These are phyloP conservation scores for Liodrosophila aerea DNA, from an alignment of 2,888 invertebrate species.

Conservation along the genomic window DNA sequence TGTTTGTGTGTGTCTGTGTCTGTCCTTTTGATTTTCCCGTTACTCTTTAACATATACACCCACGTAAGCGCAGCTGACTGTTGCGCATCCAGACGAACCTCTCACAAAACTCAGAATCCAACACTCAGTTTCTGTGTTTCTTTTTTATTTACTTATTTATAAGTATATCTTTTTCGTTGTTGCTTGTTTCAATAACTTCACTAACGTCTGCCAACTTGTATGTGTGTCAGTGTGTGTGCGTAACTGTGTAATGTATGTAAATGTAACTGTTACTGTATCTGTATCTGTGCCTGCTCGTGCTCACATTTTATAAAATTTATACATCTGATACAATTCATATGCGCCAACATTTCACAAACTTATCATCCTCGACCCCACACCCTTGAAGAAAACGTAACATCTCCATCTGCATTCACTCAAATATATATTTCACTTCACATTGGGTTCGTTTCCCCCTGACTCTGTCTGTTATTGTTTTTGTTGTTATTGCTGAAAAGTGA, in stretches of 20 bases:
- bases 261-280: constrained; percentile 22
- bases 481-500: neutral
- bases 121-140: constrained; percentile 32
- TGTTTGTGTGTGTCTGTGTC: constrained; percentile 27
- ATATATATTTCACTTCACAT: too few relatives aligned
- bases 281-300: constrained; percentile 31
- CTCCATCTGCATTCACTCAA: constrained; percentile 33
- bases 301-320: constrained; percentile 46
- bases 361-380: constrained; percentile 8
- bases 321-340: constrained; percentile 44
- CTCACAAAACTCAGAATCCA: constrained; percentile 16
- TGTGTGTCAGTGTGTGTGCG: constrained; percentile 31
- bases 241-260: constrained; percentile 17
- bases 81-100: constrained; percentile 19
- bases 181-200: constrained; percentile 53
- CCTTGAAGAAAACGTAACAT: constrained; percentile 14
- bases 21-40: constrained; percentile 49
- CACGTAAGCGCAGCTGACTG: constrained; percentile 28
- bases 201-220: constrained; percentile 46
- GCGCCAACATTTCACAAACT: constrained; percentile 44
- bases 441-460: constrained; percentile 25
- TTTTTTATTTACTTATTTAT: constrained; percentile 38
- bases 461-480: constrained; percentile 3
- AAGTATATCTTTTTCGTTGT: constrained; percentile 25
- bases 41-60: constrained; percentile 13